Base-by-base conservation (phyloP, 2,888 invertebrate genomes). In the Noctua pronuba region DNA sequence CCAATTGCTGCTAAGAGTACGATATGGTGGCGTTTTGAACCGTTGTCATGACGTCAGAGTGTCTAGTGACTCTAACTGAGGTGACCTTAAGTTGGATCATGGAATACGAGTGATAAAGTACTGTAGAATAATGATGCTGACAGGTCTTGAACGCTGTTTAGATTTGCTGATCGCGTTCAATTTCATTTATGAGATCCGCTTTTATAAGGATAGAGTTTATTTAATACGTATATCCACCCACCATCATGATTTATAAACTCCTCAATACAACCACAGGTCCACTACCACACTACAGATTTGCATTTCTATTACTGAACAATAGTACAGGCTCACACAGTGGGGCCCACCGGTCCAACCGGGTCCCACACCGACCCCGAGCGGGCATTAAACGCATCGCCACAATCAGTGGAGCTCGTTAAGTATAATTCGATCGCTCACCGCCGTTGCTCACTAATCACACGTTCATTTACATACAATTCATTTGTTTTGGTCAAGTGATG, bases 381-480 rank as follows among this genome's bases (percentile, higher is more conserved):
- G 75, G 46, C 78, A 85, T 86, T 86, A 86, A 86, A 86, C 82
- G 78, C 82, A 84, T 87, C 78, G 79, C 84, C 89, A 88, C 91
- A 92, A 92, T 92, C 92, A 92, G 88, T 83, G 90, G 82, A 82
- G 83, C 92, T 93, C 92, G 94, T 94, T 93, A 93, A 88, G 86
- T 87, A 90, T 94, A 93, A 94, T 91, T 93, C 91, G 92, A 94
- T 94, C 92, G 91, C 88, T 88, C 89, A 87, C 90, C 91, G 89
- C 93, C 91, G 89, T 92, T 92, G 85, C 84, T 83, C 83, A 88
- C 88, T 88, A 89, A 88, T 89, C 88, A 88, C 87, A 52, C 77
- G 80, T 91, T 92, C 93, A 94, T 94, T 94, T 94, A 92, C 94
- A 94, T 94, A 92, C 92, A 90, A 93, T 92, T 92, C 92, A 92